Evolutionary conservation across 1,140 invertebrate genomes (phyloP).

Genomic region (Chironomus striatipennis): DNA sequence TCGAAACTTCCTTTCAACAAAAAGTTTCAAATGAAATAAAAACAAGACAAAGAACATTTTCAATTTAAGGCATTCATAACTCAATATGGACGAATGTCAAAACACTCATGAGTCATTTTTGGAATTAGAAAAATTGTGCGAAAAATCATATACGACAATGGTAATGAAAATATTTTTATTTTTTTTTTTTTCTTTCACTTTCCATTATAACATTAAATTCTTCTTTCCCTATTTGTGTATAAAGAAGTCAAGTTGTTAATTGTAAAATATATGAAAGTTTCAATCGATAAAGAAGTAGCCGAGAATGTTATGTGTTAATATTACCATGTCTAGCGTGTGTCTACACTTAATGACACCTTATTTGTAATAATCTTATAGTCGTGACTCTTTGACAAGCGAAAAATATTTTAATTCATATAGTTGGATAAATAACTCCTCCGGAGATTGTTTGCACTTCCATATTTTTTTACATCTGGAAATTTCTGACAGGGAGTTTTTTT

Average conservation of each 20-base stretch:
- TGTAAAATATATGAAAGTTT: slow-evolving; percentile 22
- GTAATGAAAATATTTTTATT: slow-evolving; percentile 29
- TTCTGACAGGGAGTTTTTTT: no score
- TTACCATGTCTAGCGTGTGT: slow-evolving; percentile 21
- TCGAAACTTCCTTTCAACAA: not conserved
- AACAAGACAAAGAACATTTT: slow-evolving; percentile 1
- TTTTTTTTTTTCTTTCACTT: not conserved
- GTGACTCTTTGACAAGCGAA: no score
- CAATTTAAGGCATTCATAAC: not conserved
- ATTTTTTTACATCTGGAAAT: no score
- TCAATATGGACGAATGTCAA: slow-evolving; percentile 42
- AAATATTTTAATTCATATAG: no score
- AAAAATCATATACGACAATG: slow-evolving; percentile 37
- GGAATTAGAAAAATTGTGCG: slow-evolving; percentile 32
- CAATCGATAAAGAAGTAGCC: not conserved
- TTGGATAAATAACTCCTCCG: no score
- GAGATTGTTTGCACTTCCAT: no score
- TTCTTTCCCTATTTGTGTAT: no score
- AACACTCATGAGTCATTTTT: slow-evolving; percentile 34
- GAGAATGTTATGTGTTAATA: not conserved
- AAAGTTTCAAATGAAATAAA: not conserved
- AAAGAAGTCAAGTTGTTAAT: no score
- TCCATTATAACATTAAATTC: no score
- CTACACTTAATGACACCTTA: slow-evolving; percentile 15
- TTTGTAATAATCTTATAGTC: not conserved